Conservation (phyloP, 2,888 invertebrate genomes). For the Escarpia spicata region DNA sequence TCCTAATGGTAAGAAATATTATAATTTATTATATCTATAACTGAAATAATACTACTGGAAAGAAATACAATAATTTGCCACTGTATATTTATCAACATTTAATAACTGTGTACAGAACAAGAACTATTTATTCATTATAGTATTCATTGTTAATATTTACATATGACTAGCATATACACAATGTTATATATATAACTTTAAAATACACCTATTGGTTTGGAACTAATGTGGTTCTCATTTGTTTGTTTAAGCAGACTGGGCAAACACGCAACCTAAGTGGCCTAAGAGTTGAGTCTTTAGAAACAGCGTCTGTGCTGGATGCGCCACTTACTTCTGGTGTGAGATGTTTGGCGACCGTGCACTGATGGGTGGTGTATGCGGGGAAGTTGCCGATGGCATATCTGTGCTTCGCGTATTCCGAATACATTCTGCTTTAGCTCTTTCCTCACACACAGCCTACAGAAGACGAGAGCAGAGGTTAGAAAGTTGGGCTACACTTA, state of each 20-base stretch:
- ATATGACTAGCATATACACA: background rate
- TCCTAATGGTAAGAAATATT: background rate
- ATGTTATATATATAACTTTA: background rate
- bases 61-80: background rate
- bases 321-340: constrained; percentile 38
- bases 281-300: background rate
- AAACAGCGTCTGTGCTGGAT: background rate
- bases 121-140: background rate
- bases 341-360: constrained; percentile 27
- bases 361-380: constrained; percentile 32
- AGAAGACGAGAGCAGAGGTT: background rate
- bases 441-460: background rate
- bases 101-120: background rate
- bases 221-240: background rate
- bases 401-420: constrained; percentile 18
- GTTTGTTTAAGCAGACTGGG: background rate
- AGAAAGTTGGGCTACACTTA: constrained; percentile 19
- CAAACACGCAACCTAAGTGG: background rate
- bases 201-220: background rate
- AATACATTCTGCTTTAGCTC: constrained; percentile 19
- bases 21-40: background rate
- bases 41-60: background rate
- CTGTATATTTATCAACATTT: background rate
- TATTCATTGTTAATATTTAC: background rate
- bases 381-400: constrained; percentile 37